phyloP scores from a whole-genome alignment of 2,888 invertebrate genomes.

The Polyploca ridens region DNA sequence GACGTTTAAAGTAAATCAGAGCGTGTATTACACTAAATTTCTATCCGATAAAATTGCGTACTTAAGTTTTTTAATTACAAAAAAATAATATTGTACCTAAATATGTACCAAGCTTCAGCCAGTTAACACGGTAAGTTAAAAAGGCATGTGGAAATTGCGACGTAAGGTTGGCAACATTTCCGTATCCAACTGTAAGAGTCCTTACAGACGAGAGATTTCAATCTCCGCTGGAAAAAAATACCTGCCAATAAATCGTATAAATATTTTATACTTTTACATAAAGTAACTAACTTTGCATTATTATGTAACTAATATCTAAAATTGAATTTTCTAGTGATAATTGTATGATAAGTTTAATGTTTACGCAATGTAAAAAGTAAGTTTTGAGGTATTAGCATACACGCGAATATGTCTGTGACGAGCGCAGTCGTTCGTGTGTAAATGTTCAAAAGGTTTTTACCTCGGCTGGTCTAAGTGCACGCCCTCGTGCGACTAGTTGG shows the following conservation, averaged over 20 bases:
- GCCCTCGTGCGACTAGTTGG: slow-evolving; percentile 77
- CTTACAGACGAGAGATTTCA: slow-evolving; percentile 72
- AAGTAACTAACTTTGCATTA: not conserved
- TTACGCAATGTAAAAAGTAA: not conserved
- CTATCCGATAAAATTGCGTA: slow-evolving; percentile 49
- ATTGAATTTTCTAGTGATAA: not conserved
- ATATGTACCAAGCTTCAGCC: slow-evolving; percentile 54
- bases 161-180: slow-evolving; percentile 78
- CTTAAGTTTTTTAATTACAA: slow-evolving; percentile 65
- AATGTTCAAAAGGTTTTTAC: slow-evolving; percentile 65
- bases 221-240: slow-evolving; percentile 64
- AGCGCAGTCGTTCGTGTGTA: slow-evolving; percentile 52
- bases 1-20: slow-evolving; percentile 49
- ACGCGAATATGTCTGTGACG: slow-evolving; percentile 19
- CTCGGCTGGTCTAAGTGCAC: slow-evolving; percentile 71
- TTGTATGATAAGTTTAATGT: not conserved
- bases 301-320: not conserved
- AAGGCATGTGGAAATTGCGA: slow-evolving; percentile 81
- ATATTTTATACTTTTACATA: not conserved
- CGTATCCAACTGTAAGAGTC: slow-evolving; percentile 70
- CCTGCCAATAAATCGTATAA: slow-evolving; percentile 30
- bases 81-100: slow-evolving; percentile 69
- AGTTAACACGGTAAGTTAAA: slow-evolving; percentile 74
- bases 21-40: slow-evolving; percentile 31
- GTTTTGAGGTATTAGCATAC: not conserved